Conservation (phyloP, 2,888 invertebrate genomes). For the Octonoba sinensis region DNA sequence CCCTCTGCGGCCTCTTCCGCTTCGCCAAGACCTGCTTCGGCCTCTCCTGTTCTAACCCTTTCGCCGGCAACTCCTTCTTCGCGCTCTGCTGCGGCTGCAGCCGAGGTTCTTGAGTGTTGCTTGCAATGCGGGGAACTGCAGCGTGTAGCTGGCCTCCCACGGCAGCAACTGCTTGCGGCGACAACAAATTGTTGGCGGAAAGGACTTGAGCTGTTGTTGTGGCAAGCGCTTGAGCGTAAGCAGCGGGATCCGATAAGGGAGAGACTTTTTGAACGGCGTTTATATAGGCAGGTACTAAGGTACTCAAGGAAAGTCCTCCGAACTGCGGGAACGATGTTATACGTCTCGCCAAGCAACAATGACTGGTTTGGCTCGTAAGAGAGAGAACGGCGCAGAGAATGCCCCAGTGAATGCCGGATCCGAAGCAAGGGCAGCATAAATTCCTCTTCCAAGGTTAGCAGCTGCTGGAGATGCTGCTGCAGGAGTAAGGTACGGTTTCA, state of each 20-base stretch:
- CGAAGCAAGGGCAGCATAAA: background rate
- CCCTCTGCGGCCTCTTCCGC: too few species aligned
- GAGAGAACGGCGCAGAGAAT: background rate
- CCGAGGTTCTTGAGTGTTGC: background rate
- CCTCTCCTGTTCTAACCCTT: background rate
- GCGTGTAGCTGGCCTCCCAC: background rate
- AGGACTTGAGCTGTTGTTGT: background rate
- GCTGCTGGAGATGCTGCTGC: background rate
- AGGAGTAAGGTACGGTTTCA: background rate
- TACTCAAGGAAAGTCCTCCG: background rate
- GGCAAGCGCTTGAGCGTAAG: background rate
- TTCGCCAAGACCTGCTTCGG: too few species aligned
- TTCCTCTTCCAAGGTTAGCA: background rate
- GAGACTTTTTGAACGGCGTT: background rate
- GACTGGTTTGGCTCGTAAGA: background rate
- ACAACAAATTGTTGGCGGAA: background rate
- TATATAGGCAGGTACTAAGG: background rate
- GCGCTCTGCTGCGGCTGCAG: background rate
- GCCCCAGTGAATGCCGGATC: background rate
- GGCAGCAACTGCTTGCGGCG: background rate
- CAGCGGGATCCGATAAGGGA: background rate
- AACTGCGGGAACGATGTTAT: background rate
- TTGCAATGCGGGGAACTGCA: background rate
- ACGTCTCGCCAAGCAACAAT: background rate
- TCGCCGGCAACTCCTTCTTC: background rate